Percentiles rank a stretch among this genome's conserved stretches.
Conservation (phyloP, 2,113 vertebrate species). For the Procavia capensis region DNA sequence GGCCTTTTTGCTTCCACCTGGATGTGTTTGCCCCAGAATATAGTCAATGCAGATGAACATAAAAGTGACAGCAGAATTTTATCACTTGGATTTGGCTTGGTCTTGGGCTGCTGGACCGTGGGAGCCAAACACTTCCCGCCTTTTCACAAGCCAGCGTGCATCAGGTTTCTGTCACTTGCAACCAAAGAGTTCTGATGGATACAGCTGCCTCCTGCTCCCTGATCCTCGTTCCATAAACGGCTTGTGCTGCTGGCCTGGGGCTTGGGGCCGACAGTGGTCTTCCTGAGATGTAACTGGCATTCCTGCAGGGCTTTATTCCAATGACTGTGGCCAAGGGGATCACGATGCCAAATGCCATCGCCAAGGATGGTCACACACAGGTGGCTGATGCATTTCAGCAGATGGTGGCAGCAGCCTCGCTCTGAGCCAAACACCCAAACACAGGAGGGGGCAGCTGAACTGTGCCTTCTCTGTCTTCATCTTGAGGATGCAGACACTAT, state of each 20-base stretch:
- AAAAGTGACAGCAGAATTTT: accelerated
- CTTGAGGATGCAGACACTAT: not conserved
- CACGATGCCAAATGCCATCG: accelerated
- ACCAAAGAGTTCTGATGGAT: not conserved
- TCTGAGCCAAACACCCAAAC: not conserved
- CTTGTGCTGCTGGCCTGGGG: not conserved
- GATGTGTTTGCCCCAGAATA: too few relatives aligned
- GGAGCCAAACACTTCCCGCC: not conserved
- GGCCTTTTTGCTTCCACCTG: too few relatives aligned
- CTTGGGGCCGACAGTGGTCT: accelerated
- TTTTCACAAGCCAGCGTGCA: not conserved
- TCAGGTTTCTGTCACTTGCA: not conserved
- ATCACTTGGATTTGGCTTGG: too few relatives aligned
- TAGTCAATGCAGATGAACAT: too few relatives aligned
- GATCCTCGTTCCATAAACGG: accelerated
- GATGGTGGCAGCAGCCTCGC: not conserved
- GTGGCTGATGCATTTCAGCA: not conserved
- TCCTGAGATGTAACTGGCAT: accelerated
- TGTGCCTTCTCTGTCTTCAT: not conserved
- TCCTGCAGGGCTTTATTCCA: not conserved
- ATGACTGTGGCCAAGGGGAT: not conserved
- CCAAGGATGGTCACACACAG: not conserved
- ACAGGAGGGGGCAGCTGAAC: not conserved
- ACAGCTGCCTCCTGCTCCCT: accelerated
- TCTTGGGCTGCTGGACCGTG: accelerated